Base-by-base conservation (phyloP, 92 coral and sea anemone species). In the Zoanthus gigantus region DNA sequence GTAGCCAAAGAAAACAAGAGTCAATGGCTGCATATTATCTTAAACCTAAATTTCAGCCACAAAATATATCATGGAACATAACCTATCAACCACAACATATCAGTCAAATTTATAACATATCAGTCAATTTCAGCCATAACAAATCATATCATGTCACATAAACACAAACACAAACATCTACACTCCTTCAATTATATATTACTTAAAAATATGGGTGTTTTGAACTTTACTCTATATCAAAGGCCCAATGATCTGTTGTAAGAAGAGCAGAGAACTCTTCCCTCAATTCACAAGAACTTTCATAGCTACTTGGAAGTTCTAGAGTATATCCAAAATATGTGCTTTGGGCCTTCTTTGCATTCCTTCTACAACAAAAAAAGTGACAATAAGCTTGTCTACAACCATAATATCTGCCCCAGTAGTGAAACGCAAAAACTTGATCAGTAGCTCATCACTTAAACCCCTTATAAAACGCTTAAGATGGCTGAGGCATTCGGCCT, bases 391-490 rank as follows among this genome's bases (percentile, higher is more conserved):
- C 32, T 73, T 17, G 23, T 73, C 77, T 34, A n/a, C 53, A 15
- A 73, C 28, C n/a, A 73, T 14, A 9, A 73, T 16, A 12, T 73
- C 77, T 32, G 77, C 47, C 23, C 52, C 77, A 34, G 77, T 73
- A 17, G 77, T 73, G 28, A 73, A 73, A 16, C 16, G 4, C 77
- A 73, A 52, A 73, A 73, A 82, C 80, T 74, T 83, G 29, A 18
- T 12, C 16, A 83, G 87, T 37, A 46, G 46, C 7, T 68, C 52
- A 42, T 28, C 45, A 16, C 18, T 69, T 45, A 83, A 52, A 31
- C 86, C 87, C 44, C 48, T 79, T 8, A 87, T 50, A 63, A 46
- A 87, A 46, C 87, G 48, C 68, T 87, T 87, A 18, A 87, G 75
- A 52, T 87, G 87, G n/a, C 42, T 61, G 18, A 87, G 28, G 45